These are phyloP conservation scores for Toxotes jaculatrix DNA, from an alignment of 2,113 vertebrate species.

Conservation along the genomic window DNA sequence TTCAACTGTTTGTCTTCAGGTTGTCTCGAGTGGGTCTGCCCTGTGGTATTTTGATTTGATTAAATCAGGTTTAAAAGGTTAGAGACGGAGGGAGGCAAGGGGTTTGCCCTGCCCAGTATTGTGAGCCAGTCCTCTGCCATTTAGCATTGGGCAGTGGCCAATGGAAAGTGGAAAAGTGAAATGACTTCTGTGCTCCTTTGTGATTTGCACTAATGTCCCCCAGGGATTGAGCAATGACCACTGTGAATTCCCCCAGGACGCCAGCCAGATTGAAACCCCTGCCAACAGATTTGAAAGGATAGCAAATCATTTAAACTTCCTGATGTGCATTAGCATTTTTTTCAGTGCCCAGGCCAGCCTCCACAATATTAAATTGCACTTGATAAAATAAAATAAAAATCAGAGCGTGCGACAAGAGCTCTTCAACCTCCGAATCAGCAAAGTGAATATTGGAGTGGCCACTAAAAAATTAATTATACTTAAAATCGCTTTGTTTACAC, in stretches of 20 bases:
- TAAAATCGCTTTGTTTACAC: slow-evolving; percentile 62
- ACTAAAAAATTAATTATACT: slow-evolving; percentile 59
- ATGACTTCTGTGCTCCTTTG: slow-evolving; percentile 76
- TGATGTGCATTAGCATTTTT: slow-evolving; percentile 81
- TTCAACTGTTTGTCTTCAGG: slow-evolving; percentile 74
- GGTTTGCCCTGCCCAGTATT: slow-evolving; percentile 43
- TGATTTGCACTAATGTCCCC: slow-evolving; percentile 82
- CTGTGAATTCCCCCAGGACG: slow-evolving; percentile 78
- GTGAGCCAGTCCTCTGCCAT: slow-evolving; percentile 47
- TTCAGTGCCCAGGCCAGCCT: slow-evolving; percentile 62
- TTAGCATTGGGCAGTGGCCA: slow-evolving; percentile 75
- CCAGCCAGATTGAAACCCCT: slow-evolving; percentile 82
- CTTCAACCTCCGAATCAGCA: slow-evolving; percentile 62
- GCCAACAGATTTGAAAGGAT: slow-evolving; percentile 84
- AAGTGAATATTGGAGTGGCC: slow-evolving; percentile 61
- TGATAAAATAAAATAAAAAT: slow-evolving; percentile 78
- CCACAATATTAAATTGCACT: slow-evolving; percentile 78
- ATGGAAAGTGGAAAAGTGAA: slow-evolving; percentile 74
- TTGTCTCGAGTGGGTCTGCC: slow-evolving; percentile 61
- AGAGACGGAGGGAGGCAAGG: slow-evolving; percentile 46
- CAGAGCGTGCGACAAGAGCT: slow-evolving; percentile 61
- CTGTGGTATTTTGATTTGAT: slow-evolving; percentile 78
- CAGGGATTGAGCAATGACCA: slow-evolving; percentile 82
- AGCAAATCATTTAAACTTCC: slow-evolving; percentile 83
- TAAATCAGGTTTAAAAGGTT: slow-evolving; percentile 76